Evolutionary conservation across 1,140 invertebrate genomes (phyloP).

Genomic region (Megalonaias nervosa): DNA sequence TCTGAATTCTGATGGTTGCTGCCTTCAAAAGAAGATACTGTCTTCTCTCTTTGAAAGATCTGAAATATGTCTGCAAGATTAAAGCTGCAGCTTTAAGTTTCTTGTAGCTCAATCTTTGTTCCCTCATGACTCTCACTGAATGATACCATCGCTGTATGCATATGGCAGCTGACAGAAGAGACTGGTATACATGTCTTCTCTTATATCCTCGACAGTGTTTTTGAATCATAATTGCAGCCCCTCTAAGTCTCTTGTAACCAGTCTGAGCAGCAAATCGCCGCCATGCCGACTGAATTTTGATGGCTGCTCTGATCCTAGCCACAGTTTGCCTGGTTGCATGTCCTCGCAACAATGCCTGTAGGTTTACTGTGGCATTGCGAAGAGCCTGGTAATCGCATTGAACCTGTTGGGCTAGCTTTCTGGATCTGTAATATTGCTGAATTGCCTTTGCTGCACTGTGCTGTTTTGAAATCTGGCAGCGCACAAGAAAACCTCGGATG

Average conservation of each 20-base stretch:
- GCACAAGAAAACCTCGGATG: constrained; percentile 14
- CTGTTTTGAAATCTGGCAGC: neutral
- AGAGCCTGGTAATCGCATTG: neutral
- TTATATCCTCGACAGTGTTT: constrained; percentile 29
- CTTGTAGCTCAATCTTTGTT: neutral
- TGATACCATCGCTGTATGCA: constrained; percentile 8
- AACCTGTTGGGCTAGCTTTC: constrained; percentile 9
- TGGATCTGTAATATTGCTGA: constrained; percentile 37
- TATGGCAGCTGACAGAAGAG: neutral
- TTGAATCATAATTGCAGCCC: constrained; percentile 53
- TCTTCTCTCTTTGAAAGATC: neutral
- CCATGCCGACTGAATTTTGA: constrained; percentile 16
- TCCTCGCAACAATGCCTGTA: constrained; percentile 29
- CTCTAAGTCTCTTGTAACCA: constrained; percentile 3
- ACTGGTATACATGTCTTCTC: neutral
- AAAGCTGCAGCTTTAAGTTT: too few species aligned
- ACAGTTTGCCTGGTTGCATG: too few species aligned
- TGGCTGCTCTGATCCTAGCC: neutral
- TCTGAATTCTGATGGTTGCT: constrained; percentile 29
- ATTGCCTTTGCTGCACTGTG: constrained; percentile 25
- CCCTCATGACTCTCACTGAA: neutral
- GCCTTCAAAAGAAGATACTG: constrained; percentile 12
- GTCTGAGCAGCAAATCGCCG: constrained; percentile 5
- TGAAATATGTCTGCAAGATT: too few species aligned
- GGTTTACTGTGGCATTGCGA: constrained; percentile 10